Evolutionary conservation across 2,797 vertebrate genomes (phyloP).

Genomic region (Gallinago solitaria): DNA sequence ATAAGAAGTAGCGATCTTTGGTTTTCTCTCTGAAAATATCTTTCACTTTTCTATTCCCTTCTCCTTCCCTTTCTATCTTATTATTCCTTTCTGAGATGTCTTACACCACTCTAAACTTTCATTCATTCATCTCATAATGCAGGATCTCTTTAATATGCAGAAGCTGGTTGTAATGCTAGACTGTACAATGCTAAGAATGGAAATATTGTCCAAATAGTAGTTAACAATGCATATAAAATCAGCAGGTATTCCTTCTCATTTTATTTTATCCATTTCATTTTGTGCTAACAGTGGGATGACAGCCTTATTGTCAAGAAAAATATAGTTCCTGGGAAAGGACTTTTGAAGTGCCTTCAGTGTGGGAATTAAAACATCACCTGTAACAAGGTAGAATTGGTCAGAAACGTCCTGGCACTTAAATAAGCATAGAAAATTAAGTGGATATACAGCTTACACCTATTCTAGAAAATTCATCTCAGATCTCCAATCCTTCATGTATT

Average conservation of each 20-base stretch:
- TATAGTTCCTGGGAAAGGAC: background rate
- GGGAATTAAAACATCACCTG: conserved; percentile 31
- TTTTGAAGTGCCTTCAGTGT: background rate
- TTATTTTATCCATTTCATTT: conserved; percentile 16
- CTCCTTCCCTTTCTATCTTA: background rate
- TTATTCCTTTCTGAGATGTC: background rate
- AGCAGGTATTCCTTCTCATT: background rate
- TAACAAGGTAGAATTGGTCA: background rate
- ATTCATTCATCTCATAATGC: background rate
- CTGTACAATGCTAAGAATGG: background rate
- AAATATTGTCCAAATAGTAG: conserved; percentile 18
- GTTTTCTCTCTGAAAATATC: background rate
- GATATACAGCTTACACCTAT: background rate
- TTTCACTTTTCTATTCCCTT: background rate
- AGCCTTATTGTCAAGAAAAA: conserved; percentile 17
- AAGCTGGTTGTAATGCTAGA: background rate
- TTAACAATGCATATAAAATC: conserved; percentile 5
- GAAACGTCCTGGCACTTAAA: background rate
- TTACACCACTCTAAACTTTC: background rate
- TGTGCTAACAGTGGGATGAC: background rate
- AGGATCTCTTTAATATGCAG: background rate
- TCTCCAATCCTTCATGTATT: background rate
- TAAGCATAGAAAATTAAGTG: background rate
- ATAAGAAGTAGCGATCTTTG: background rate
- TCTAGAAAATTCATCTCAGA: background rate